These are phyloP conservation scores for Cosmopolites sordidus DNA, from an alignment of 2,888 invertebrate species.

Conservation along the genomic window DNA sequence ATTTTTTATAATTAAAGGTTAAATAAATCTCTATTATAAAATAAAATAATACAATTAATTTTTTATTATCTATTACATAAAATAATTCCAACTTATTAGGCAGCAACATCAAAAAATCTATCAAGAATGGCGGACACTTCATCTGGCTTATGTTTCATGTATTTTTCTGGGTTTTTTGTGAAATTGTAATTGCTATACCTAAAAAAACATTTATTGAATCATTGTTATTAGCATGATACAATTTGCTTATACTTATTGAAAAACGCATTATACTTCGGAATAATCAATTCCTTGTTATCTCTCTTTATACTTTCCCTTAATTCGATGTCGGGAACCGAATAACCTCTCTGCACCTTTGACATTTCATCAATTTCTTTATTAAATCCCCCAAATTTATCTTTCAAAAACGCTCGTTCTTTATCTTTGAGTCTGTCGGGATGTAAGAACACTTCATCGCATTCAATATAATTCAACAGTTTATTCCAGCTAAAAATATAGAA, in stretches of 20 bases:
- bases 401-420: conserved; percentile 78
- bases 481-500: conserved; percentile 67
- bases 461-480: conserved; percentile 71
- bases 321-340: conserved; percentile 90
- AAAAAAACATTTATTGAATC: conserved; percentile 29
- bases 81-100: too few species aligned
- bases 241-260: conserved; percentile 64
- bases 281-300: conserved; percentile 83
- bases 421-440: conserved; percentile 71
- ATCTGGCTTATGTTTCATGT: conserved; percentile 83
- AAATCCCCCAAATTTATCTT: conserved; percentile 87
- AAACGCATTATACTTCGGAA: conserved; percentile 81
- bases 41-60: too few species aligned
- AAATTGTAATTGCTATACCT: conserved; percentile 74
- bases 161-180: conserved; percentile 90
- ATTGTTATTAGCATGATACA: neutral
- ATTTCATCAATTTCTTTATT: conserved; percentile 95
- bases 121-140: conserved; percentile 81
- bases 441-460: conserved; percentile 63
- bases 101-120: conserved; percentile 88
- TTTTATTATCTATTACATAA: too few species aligned
- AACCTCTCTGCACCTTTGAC: conserved; percentile 77
- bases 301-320: conserved; percentile 81
- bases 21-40: too few species aligned
- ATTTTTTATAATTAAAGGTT: too few species aligned